A percentile compares a stretch with the other conserved stretches of the same genome.
phyloP scores from a whole-genome alignment of 2,888 invertebrate genomes.

The Oxystoma pomonae region DNA sequence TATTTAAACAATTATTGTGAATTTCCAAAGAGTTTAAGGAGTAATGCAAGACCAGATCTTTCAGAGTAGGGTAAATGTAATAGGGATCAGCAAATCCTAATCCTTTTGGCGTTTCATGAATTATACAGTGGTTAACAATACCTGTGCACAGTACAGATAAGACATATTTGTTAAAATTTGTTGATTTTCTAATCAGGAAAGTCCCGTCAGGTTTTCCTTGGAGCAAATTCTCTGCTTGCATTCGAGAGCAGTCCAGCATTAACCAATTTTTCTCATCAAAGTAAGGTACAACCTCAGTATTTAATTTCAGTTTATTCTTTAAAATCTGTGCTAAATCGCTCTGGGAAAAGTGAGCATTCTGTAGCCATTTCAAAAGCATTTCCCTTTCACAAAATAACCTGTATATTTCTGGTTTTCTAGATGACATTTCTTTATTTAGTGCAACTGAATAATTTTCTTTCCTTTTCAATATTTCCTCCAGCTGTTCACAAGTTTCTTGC shows the following conservation, averaged over 20 bases:
- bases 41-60: slow-evolving; percentile 88
- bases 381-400: slow-evolving; percentile 75
- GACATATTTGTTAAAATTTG: slow-evolving; percentile 67
- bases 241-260: slow-evolving; percentile 69
- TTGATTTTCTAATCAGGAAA: slow-evolving; percentile 84
- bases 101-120: slow-evolving; percentile 80
- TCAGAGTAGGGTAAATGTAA: slow-evolving; percentile 83
- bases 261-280: slow-evolving; percentile 76
- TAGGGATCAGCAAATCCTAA: slow-evolving; percentile 94
- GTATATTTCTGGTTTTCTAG: slow-evolving; percentile 80
- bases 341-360: slow-evolving; percentile 68
- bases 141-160: slow-evolving; percentile 85
- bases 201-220: slow-evolving; percentile 80
- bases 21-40: slow-evolving; percentile 89
- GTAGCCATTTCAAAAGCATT: slow-evolving; percentile 76
- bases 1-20: slow-evolving; percentile 84
- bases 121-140: slow-evolving; percentile 87
- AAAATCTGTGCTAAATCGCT: slow-evolving; percentile 65
- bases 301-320: slow-evolving; percentile 48
- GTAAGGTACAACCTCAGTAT: slow-evolving; percentile 59
- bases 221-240: slow-evolving; percentile 72
- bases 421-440: slow-evolving; percentile 84
- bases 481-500: slow-evolving; percentile 68
- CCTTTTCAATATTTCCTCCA: slow-evolving; percentile 73
- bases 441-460: slow-evolving; percentile 73